Evolutionary conservation across 2,113 vertebrate species (phyloP), one percentile per base, ranked within the genome.

Genomic region (Prunella fulvescens): DNA sequence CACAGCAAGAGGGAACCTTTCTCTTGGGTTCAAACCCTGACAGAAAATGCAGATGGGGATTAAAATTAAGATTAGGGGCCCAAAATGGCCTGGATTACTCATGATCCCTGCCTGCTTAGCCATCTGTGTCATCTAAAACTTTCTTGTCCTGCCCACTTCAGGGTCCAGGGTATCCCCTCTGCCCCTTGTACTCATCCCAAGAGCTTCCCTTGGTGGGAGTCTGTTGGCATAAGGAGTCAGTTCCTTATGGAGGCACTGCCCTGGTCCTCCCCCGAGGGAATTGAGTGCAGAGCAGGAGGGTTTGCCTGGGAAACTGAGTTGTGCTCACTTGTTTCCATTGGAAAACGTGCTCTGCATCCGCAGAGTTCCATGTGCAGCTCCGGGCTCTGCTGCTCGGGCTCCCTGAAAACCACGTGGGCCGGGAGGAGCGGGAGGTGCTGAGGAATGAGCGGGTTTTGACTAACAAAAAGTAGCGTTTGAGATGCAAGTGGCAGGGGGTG

Each of bases 321-420:
- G 19, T 0, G 51, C 26, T 33, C 16, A 0, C 10, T 22, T 56
- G 6, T 23, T 26, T 3, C 35, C 4, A 0, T 0, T 2, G 18
- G 58, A 6, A 31, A 24, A 6, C 0, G 22, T 40, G 77, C 24
- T 48, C 80, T n/a, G 35, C 29, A 26, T 28, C 5, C 0, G 4
- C 51, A 1, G 45, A 45, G 76, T 39, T 5, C 0, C 1, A 5
- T 14, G 33, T 35, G 12, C n/a, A 15, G 53, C 78, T 48, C 54
- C 0, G 0, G 29, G 33, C 69, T 23, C 8, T 56, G 14, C 77
- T 69, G 31, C 76, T 15, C 6, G 1, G 4, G 37, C 58, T 86
- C 48, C 57, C 71, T 9, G 16, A 2, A 51, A 67, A 12, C 2
- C 9, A 1, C 3, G 20, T 4, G 0, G 29, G 20, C 9, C 5